Base-by-base conservation (phyloP, 2,113 vertebrate species). In the Xiphophorus couchianus region DNA sequence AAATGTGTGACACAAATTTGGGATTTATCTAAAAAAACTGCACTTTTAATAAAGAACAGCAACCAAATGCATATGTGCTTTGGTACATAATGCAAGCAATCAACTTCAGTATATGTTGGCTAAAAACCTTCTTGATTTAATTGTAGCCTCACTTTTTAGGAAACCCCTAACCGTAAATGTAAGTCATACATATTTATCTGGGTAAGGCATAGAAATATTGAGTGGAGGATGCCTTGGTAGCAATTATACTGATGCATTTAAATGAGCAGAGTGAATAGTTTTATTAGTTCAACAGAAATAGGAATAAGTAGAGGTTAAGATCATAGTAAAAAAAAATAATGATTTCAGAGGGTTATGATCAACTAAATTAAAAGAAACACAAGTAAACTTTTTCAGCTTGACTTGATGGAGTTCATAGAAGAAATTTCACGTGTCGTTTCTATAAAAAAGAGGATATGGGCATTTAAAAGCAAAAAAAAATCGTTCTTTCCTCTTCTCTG, bases 401-500 rank as follows among this genome's bases (percentile, higher is more conserved):
- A 64, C 28, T 80, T 81, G 76, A 76, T 48, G 65, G 67, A n/a
- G 58, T 60, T 79, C 79, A 54, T 60, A 71, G 39, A 66, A 71
- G 72, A 83, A 75, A 87, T 81, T 79, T 74, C 37, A 78, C 60
- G 60, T 51, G 30, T 84, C 62, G 67, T 35, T 1, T 35, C 2
- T 37, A 8, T 35, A 1, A 71, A 78, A 62, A 61, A 60, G 31
- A 65, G 22, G 65, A 83, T 83, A 85, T 84, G 67, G 69, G 70
- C 33, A 29, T 82, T 85, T 77, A 82, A 72, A 74, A 85, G 73
- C 54, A 82, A 82, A 77, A 86, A 86, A 77, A 86, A 84, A 88
- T 85, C 35, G 66, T 74, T 78, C 62, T 28, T 35, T 25, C 63
- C 27, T 27, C 42, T 76, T 42, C 65, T 64, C 35, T 44, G 78